Evolutionary conservation across 2,888 invertebrate genomes (phyloP).

Genomic region (Embidobia sp.): DNA sequence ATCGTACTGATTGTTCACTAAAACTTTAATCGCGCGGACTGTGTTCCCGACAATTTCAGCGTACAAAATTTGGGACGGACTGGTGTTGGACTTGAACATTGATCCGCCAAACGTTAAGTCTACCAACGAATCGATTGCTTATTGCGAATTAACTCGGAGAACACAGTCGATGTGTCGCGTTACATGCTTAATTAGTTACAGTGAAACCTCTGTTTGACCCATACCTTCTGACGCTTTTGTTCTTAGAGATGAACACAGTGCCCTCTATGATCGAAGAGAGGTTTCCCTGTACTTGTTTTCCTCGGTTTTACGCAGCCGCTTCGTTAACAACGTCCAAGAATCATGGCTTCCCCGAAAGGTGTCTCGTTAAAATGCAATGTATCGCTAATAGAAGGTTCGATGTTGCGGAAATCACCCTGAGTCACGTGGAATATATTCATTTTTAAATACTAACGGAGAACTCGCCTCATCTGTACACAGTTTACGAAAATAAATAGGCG

Average conservation of each 20-base stretch:
- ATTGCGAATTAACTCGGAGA: background rate
- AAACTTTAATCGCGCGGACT: conserved; percentile 27
- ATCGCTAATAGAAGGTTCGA: conserved; percentile 52
- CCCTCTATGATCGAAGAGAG: too few species aligned
- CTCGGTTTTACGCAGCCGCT: conserved; percentile 34
- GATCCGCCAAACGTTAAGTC: too few species aligned
- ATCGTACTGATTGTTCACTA: conserved; percentile 29
- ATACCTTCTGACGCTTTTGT: too few species aligned
- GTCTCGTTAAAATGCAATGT: conserved; percentile 36
- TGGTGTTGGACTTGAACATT: conserved; percentile 33
- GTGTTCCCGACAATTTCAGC: conserved; percentile 49
- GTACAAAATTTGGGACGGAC: conserved; percentile 60
- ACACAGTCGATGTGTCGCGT: too few species aligned
- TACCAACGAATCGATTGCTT: background rate
- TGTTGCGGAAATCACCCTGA: conserved; percentile 47
- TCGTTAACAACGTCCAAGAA: too few species aligned
- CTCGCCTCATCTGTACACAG: conserved; percentile 16
- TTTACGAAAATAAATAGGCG: conserved; percentile 46
- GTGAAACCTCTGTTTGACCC: too few species aligned
- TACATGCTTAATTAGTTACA: too few species aligned
- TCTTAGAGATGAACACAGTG: too few species aligned
- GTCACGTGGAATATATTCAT: conserved; percentile 32
- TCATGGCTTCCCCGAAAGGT: background rate
- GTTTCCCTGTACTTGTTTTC: too few species aligned
- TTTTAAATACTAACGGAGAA: conserved; percentile 28